Evolutionary conservation across 2,113 vertebrate species (phyloP).

Genomic region (Rhinichthys klamathensis): DNA sequence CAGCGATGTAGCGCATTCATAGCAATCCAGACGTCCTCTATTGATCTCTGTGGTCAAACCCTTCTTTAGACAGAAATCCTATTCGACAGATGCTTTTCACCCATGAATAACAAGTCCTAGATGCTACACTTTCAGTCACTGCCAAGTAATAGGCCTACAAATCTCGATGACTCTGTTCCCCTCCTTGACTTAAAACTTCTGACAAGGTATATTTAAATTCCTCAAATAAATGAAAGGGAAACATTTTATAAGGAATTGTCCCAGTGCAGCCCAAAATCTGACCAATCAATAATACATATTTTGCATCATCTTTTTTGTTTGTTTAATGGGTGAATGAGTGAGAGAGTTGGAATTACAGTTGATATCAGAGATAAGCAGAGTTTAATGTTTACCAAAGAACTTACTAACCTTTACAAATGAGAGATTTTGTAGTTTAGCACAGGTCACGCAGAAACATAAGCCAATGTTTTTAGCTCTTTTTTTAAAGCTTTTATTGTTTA

Average conservation of each 20-base stretch:
- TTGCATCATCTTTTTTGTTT: not conserved
- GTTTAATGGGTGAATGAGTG: too few species aligned
- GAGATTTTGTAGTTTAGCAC: not conserved
- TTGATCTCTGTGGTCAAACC: conserved; percentile 75
- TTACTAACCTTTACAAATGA: conserved; percentile 26
- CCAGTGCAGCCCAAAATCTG: not conserved
- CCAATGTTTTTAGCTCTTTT: not conserved
- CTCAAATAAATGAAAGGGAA: not conserved
- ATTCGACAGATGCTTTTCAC: conserved; percentile 82
- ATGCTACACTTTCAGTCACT: conserved; percentile 73
- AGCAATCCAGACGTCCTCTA: conserved; percentile 73
- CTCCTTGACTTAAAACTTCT: not conserved
- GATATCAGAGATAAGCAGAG: conserved; percentile 7
- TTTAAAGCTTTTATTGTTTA: not conserved
- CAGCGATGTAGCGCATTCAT: conserved; percentile 43
- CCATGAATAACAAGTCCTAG: conserved; percentile 83
- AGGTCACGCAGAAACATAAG: conserved; percentile 6
- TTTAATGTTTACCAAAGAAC: conserved; percentile 1
- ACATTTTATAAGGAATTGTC: not conserved
- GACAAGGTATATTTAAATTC: not conserved
- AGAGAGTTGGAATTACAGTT: not conserved
- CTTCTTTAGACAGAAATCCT: conserved; percentile 76
- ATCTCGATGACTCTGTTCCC: too few species aligned
- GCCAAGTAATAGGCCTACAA: conserved; percentile 63
- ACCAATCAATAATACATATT: not conserved